Evolutionary conservation across 2,113 vertebrate species (phyloP).

Genomic region (Tragulus kanchil): DNA sequence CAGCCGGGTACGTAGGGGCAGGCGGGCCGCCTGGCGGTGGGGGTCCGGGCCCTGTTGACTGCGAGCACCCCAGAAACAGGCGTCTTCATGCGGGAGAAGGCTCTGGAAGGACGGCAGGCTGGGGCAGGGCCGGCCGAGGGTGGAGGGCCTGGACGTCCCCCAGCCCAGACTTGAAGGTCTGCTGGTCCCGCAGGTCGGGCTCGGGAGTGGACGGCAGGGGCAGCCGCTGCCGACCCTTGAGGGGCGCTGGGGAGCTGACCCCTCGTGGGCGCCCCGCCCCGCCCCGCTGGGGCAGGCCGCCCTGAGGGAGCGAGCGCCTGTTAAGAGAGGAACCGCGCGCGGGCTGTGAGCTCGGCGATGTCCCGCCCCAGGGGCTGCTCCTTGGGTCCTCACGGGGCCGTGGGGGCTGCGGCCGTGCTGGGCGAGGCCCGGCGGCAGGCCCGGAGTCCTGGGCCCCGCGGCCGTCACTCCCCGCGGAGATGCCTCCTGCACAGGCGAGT

Average conservation of each 20-base stretch:
- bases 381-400: conserved; percentile 32
- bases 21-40: fast-evolving
- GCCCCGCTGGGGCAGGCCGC: fast-evolving
- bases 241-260: no score
- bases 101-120: not conserved
- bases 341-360: no score
- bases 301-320: not conserved
- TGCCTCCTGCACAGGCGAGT: not conserved
- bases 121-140: not conserved
- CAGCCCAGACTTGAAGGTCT: not conserved
- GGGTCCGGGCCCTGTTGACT: fast-evolving
- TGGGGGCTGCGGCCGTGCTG: conserved; percentile 63
- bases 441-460: no score
- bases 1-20: conserved; percentile 91
- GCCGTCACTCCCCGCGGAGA: fast-evolving
- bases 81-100: not conserved
- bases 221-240: not conserved
- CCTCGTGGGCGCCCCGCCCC: not conserved
- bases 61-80: not conserved
- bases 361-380: conserved; percentile 51
- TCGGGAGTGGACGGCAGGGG: no score
- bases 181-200: fast-evolving
- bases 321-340: conserved; percentile 32
- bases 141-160: no score
- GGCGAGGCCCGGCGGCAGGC: not conserved